A percentile compares a stretch with the other conserved stretches of the same genome.
Evolutionary conservation across 2,113 vertebrate genomes (phyloP).

Genomic region (Edolisoma coerulescens): DNA sequence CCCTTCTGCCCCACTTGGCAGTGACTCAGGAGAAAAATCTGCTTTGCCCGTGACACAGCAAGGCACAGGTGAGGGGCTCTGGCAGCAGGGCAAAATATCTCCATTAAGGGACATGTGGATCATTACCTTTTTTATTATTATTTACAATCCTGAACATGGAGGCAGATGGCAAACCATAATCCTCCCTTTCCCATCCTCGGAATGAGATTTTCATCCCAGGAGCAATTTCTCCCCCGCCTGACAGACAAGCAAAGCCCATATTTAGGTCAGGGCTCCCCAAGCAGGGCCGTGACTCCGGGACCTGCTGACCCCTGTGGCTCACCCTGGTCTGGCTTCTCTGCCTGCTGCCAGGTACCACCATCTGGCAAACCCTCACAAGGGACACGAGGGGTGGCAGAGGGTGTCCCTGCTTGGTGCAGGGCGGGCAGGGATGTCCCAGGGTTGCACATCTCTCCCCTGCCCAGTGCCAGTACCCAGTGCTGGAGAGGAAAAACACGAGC

Average conservation of each 20-base stretch:
- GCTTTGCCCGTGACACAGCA: rapidly evolving
- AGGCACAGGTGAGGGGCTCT: neutral
- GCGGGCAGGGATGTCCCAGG: rapidly evolving
- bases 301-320: neutral
- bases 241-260: neutral
- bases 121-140: neutral
- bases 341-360: rapidly evolving
- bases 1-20: conserved; percentile 3
- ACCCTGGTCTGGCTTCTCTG: neutral
- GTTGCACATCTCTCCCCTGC: neutral
- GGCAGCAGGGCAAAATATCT: neutral
- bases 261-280: neutral
- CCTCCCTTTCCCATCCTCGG: neutral
- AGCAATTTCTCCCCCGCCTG: neutral
- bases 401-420: neutral
- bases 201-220: neutral
- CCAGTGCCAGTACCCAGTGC: rapidly evolving
- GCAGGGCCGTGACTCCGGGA: neutral
- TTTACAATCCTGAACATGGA: neutral
- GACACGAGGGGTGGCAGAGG: neutral
- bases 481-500: rapidly evolving
- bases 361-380: neutral
- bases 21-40: neutral
- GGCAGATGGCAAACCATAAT: neutral
- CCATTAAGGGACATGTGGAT: neutral